Conservation (phyloP, 2,113 vertebrate genomes). For the Alouatta palliata region DNA sequence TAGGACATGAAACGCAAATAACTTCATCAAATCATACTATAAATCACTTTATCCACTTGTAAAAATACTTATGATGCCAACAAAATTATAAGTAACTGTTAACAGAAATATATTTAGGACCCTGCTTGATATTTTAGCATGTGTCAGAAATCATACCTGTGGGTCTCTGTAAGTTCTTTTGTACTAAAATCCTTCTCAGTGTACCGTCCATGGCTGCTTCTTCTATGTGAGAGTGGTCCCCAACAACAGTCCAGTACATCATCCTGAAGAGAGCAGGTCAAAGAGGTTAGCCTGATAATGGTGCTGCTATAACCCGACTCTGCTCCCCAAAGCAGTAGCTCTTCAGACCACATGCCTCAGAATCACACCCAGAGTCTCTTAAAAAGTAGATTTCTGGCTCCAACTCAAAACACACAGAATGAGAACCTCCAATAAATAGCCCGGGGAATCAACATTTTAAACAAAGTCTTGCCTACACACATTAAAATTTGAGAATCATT, state of each 20-base stretch:
- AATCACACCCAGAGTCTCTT: neutral
- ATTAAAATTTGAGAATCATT: neutral
- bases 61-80: neutral
- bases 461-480: neutral
- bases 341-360: neutral
- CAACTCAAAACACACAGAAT: neutral
- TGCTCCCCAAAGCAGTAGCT: neutral
- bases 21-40: neutral
- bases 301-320: neutral
- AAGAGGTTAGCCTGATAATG: neutral
- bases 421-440: neutral
- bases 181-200: constrained; percentile 93
- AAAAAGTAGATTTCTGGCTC: neutral
- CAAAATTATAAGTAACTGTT: neutral
- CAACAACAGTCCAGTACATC: constrained; percentile 99
- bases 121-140: neutral
- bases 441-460: neutral
- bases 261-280: constrained; percentile 84
- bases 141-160: constrained; percentile 86
- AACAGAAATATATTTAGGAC: neutral
- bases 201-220: constrained; percentile 98
- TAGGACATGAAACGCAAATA: constrained; percentile 32
- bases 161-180: constrained; percentile 95
- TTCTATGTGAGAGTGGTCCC: constrained; percentile 96
- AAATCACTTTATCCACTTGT: constrained; percentile 11